phyloP scores from a whole-genome alignment of 2,797 vertebrate species.

The Schizothorax lantsangensis region DNA sequence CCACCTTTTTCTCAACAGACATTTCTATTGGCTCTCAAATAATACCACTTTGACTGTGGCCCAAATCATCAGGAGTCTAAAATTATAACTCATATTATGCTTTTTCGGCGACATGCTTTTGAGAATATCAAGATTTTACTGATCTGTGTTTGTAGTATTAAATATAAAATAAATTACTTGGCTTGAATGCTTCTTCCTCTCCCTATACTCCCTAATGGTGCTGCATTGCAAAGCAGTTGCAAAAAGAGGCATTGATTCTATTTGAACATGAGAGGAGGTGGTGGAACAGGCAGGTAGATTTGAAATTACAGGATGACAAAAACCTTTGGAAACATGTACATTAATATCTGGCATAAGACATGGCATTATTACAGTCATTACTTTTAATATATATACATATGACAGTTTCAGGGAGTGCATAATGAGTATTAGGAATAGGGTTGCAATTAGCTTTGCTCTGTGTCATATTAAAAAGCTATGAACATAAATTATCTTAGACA shows the following conservation, averaged over 20 bases:
- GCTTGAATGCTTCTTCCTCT: not conserved
- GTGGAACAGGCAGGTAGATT: not conserved
- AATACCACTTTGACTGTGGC: not conserved
- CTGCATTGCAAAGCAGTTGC: not conserved
- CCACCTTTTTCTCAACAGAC: constrained; percentile 23
- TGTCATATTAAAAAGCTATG: not conserved
- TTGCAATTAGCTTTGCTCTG: not conserved
- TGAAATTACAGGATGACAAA: not conserved
- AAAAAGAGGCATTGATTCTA: not conserved
- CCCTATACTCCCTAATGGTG: not conserved
- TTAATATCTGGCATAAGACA: not conserved
- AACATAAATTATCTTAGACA: not conserved
- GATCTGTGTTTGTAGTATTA: not conserved
- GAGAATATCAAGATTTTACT: not conserved
- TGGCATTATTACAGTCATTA: not conserved
- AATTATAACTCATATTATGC: not conserved
- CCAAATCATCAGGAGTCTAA: not conserved
- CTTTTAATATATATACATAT: not conserved
- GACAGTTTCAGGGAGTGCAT: not conserved
- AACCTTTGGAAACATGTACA: not conserved
- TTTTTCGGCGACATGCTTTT: not conserved
- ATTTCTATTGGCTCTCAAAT: not conserved
- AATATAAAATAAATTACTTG: not conserved
- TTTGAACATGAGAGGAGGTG: not conserved
- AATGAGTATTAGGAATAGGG: not conserved